A percentile compares a stretch with the other conserved stretches of the same genome.
Evolutionary conservation across 35 echinoderm and acorn worm genomes (phyloP).

Genomic region (Heliocidaris tuberculata): DNA sequence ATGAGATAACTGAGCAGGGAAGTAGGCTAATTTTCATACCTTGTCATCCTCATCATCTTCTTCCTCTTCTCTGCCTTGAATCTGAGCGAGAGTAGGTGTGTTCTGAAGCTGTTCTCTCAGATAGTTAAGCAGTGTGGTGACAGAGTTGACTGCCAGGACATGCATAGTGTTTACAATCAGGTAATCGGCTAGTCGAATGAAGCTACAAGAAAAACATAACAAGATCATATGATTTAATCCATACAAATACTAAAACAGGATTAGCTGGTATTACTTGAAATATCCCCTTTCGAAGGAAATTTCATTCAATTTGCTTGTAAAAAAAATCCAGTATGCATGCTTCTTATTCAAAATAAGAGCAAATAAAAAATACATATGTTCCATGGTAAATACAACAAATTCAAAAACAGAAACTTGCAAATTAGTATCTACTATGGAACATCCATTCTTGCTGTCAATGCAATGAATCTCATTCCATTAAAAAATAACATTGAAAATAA

Average conservation of each 20-base stretch:
- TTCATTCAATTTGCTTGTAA: neutral
- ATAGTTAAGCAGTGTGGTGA: slow-evolving; percentile 90
- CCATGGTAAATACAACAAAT: neutral
- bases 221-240: neutral
- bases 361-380: too few species aligned
- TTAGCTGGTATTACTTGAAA: too few species aligned
- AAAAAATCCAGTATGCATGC: neutral
- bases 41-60: slow-evolving; percentile 76
- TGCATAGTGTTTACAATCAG: slow-evolving; percentile 99
- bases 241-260: neutral
- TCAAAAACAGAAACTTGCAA: neutral
- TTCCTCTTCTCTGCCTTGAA: slow-evolving; percentile 77
- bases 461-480: too few species aligned
- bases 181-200: slow-evolving; percentile 94
- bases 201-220: slow-evolving; percentile 41
- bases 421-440: too few species aligned
- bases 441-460: too few species aligned
- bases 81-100: slow-evolving; percentile 84
- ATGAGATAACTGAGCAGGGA: neutral
- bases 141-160: slow-evolving; percentile 94
- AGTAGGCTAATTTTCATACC: neutral
- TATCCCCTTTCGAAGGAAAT: neutral
- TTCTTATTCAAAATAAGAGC: neutral
- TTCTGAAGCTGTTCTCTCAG: slow-evolving; percentile 91
- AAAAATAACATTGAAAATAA: too few species aligned